These are phyloP conservation scores for Schlechtendalia chinensis DNA, from an alignment of 1,140 invertebrate genomes.

Conservation along the genomic window DNA sequence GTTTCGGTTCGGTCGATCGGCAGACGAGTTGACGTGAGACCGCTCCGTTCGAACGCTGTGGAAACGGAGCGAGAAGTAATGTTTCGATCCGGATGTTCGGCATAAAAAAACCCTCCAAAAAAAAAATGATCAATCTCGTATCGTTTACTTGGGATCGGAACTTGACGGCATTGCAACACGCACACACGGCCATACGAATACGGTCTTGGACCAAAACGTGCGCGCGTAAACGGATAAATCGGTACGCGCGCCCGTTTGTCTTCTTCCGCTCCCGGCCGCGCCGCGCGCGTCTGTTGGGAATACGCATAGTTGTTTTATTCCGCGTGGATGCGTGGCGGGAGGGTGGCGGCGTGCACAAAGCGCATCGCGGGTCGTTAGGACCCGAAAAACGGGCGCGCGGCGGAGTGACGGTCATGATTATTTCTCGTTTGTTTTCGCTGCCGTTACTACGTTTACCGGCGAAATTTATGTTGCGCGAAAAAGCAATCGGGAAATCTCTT, in stretches of 20 bases:
- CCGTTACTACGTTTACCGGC: background rate
- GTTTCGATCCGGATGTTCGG: too few species aligned
- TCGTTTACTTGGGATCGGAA: too few species aligned
- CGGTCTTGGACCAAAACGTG: too few species aligned
- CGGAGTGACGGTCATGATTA: slow-evolving; percentile 2
- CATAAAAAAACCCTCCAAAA: too few species aligned
- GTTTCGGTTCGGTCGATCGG: too few species aligned
- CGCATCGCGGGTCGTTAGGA: background rate
- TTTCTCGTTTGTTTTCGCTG: slow-evolving; percentile 39
- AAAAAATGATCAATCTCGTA: too few species aligned
- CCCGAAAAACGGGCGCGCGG: background rate
- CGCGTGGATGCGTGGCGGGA: background rate
- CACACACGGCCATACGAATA: background rate
- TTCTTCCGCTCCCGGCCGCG: background rate
- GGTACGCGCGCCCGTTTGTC: slow-evolving; percentile 6
- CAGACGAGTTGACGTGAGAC: too few species aligned
- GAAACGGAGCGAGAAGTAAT: too few species aligned
- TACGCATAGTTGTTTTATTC: slow-evolving; percentile 4
- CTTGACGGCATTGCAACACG: too few species aligned
- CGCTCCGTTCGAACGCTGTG: too few species aligned
- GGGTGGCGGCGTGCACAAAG: background rate
- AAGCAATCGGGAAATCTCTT: slow-evolving; percentile 47
- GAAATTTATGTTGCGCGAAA: slow-evolving; percentile 47
- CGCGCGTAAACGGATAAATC: background rate
- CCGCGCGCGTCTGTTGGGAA: slow-evolving; percentile 1